These are phyloP conservation scores for Thalassaphorura encarpata DNA, from an alignment of 1,140 invertebrate genomes.

Conservation along the genomic window DNA sequence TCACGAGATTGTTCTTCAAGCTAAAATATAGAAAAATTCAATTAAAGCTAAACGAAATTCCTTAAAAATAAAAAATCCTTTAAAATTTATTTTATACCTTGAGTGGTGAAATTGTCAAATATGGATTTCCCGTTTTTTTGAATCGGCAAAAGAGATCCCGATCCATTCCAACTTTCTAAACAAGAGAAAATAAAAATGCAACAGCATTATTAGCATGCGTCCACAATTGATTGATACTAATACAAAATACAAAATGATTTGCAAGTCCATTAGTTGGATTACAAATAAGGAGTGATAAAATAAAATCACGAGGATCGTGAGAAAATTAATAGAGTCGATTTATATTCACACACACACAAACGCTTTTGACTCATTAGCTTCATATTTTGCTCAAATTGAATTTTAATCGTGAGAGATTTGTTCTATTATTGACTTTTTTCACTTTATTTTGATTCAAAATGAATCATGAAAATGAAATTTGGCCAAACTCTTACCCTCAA, in stretches of 20 bases:
- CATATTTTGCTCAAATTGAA: too few species aligned
- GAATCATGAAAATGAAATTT: background rate
- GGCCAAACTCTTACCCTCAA: slow-evolving; percentile 26
- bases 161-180: slow-evolving; percentile 4
- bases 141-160: slow-evolving; percentile 39
- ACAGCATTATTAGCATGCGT: too few species aligned
- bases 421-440: too few species aligned
- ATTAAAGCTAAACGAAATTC: background rate
- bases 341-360: too few species aligned
- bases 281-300: too few species aligned
- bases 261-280: too few species aligned
- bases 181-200: background rate
- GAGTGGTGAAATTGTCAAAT: slow-evolving; percentile 41
- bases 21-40: slow-evolving; percentile 27
- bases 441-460: too few species aligned
- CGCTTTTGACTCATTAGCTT: too few species aligned
- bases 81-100: slow-evolving; percentile 30
- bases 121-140: slow-evolving; percentile 37
- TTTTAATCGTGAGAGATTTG: too few species aligned
- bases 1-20: slow-evolving; percentile 43
- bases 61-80: background rate
- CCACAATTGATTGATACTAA: too few species aligned
- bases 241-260: too few species aligned
- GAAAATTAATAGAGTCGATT: background rate
- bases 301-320: background rate